Conservation (phyloP, 2,113 vertebrate genomes). For the Onychorhynchus coronatus region DNA sequence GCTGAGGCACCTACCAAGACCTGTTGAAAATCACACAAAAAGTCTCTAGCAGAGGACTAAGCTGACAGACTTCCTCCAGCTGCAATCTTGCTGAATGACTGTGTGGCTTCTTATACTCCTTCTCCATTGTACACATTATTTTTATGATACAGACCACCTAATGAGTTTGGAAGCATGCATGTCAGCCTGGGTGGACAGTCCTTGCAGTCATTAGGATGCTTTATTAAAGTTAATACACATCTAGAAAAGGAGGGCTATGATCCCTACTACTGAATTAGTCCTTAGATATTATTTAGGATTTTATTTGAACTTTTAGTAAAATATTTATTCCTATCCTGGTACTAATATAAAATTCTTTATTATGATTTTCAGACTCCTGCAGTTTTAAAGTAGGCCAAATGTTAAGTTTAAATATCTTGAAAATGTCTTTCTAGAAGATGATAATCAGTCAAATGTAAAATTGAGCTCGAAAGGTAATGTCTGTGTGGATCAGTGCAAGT, state of each 20-base stretch:
- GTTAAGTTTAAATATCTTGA: neutral
- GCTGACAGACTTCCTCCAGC: neutral
- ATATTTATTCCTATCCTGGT: constrained; percentile 11
- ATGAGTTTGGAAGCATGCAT: neutral
- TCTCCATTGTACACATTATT: neutral
- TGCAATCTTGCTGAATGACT: neutral
- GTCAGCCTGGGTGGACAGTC: neutral
- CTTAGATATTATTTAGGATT: neutral
- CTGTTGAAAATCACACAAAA: neutral
- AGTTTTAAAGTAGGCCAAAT: constrained; percentile 25
- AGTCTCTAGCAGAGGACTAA: neutral
- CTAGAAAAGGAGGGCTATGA: neutral
- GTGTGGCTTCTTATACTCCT: neutral
- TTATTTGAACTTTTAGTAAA: constrained; percentile 42
- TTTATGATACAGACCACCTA: neutral
- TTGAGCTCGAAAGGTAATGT: neutral
- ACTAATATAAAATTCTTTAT: constrained; percentile 44
- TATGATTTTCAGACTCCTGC: neutral
- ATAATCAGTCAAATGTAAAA: constrained; percentile 25
- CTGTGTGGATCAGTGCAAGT: neutral
- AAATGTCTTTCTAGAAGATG: constrained; percentile 1
- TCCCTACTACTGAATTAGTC: neutral
- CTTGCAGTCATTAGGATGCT: neutral
- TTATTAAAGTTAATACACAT: neutral
- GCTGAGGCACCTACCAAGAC: neutral